Conservation (phyloP, 2,113 vertebrate genomes). For the Neolamprologus kungweensis region DNA sequence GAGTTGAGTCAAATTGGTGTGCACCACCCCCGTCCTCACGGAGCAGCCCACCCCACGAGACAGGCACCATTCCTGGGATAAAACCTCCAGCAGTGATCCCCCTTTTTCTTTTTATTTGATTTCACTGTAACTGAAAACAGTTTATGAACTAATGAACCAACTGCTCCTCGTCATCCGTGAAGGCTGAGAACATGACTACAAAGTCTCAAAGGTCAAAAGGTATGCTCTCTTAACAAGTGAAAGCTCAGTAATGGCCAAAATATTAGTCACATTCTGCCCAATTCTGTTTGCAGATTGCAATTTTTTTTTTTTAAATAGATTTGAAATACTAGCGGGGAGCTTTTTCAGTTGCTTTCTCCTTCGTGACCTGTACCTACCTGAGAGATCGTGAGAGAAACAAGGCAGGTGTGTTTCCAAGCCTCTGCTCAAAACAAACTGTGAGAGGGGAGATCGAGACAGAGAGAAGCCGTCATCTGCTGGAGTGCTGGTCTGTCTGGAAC, state of each 20-base stretch:
- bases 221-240: not conserved
- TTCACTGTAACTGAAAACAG: not conserved
- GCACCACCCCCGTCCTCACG: not conserved
- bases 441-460: not conserved
- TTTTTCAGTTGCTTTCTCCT: not conserved
- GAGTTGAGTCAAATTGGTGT: not conserved
- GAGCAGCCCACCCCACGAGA: not conserved
- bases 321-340: not conserved
- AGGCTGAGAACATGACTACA: not conserved
- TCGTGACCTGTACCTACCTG: not conserved
- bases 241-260: not conserved
- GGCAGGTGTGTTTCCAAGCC: not conserved
- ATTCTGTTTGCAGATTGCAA: not conserved
- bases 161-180: not conserved
- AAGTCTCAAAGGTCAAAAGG: not conserved
- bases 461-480: not conserved
- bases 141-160: not conserved
- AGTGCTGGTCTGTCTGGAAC: not conserved
- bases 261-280: not conserved
- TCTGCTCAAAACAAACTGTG: not conserved
- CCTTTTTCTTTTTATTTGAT: not conserved
- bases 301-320: rapidly evolving
- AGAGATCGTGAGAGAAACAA: not conserved
- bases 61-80: not conserved
- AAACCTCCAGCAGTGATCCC: not conserved